phyloP scores from a whole-genome alignment of 2,888 invertebrate species.

The Spodoptera exigua region DNA sequence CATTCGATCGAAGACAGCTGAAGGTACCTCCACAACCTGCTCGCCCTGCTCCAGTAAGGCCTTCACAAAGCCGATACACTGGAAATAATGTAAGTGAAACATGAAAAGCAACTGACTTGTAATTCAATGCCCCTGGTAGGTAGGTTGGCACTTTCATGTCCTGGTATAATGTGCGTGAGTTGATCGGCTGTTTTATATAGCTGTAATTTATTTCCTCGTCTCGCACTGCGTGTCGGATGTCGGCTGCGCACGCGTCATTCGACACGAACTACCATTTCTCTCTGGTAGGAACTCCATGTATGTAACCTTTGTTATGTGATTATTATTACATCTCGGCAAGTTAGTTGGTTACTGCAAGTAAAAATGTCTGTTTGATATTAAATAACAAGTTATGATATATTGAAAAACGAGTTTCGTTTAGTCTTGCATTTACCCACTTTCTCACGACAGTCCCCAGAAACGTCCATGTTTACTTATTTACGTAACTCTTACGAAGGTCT shows the following conservation, averaged over 20 bases:
- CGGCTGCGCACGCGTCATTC: slow-evolving; percentile 76
- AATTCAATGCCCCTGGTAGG: slow-evolving; percentile 40
- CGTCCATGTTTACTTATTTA: slow-evolving; percentile 64
- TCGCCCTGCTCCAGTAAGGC: slow-evolving; percentile 81
- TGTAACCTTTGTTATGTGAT: slow-evolving; percentile 31
- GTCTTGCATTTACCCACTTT: slow-evolving; percentile 30
- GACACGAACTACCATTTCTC: slow-evolving; percentile 74
- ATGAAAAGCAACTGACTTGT: slow-evolving; percentile 42
- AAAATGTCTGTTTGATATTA: slow-evolving; percentile 9
- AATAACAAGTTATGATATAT: slow-evolving; percentile 9
- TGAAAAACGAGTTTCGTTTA: slow-evolving; percentile 5
- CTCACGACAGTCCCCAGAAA: slow-evolving; percentile 26
- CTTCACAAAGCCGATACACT: slow-evolving; percentile 74
- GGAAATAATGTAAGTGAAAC: slow-evolving; percentile 76
- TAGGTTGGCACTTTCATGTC: slow-evolving; percentile 65
- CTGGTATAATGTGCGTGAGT: slow-evolving; percentile 71
- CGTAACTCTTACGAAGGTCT: slow-evolving; percentile 71
- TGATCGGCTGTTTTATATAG: slow-evolving; percentile 65
- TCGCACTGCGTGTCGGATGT: slow-evolving; percentile 81
- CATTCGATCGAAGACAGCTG: slow-evolving; percentile 84
- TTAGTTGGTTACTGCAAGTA: background rate
- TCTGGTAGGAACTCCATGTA: slow-evolving; percentile 53
- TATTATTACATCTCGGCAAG: slow-evolving; percentile 4
- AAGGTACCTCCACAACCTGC: slow-evolving; percentile 85
- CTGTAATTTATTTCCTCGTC: slow-evolving; percentile 79